Evolutionary conservation across 1,140 invertebrate species (phyloP).

Genomic region (Meloidogyne chitwoodi): DNA sequence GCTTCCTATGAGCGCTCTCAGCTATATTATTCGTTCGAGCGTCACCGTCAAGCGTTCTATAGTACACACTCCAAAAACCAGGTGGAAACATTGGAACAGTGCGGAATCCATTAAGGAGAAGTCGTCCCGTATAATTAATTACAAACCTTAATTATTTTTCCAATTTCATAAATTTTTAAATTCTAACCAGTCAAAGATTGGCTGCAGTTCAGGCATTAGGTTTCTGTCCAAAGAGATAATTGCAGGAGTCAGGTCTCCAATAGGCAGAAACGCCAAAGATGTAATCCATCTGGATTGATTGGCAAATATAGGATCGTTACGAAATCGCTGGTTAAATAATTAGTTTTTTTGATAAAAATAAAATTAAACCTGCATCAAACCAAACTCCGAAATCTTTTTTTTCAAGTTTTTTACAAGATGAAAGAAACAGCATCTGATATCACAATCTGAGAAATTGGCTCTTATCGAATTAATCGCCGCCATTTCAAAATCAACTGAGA

Average conservation of each 20-base stretch:
- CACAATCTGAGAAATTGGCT: background rate
- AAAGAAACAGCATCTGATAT: constrained; percentile 5
- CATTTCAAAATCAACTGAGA: constrained; percentile 1
- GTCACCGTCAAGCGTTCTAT: background rate
- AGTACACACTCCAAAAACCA: constrained; percentile 1
- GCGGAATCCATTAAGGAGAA: background rate
- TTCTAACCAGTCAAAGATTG: background rate
- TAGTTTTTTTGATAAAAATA: background rate
- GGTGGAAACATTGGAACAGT: background rate
- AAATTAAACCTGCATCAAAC: background rate
- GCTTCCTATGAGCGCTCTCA: constrained; percentile 4
- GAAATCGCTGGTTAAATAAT: background rate
- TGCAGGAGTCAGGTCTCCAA: background rate
- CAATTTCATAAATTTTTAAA: too few relatives aligned
- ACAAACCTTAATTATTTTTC: background rate
- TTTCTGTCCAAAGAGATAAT: background rate
- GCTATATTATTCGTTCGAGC: constrained; percentile 15
- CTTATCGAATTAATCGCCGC: constrained; percentile 1
- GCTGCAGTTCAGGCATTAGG: background rate
- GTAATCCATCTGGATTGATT: constrained; percentile 1
- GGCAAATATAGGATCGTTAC: constrained; percentile 1
- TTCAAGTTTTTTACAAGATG: constrained; percentile 10
- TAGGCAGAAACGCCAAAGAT: background rate
- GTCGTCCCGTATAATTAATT: background rate
- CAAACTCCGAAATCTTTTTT: background rate